phyloP scores from a whole-genome alignment of 2,797 vertebrate genomes.

The Fistularia tabacaria region DNA sequence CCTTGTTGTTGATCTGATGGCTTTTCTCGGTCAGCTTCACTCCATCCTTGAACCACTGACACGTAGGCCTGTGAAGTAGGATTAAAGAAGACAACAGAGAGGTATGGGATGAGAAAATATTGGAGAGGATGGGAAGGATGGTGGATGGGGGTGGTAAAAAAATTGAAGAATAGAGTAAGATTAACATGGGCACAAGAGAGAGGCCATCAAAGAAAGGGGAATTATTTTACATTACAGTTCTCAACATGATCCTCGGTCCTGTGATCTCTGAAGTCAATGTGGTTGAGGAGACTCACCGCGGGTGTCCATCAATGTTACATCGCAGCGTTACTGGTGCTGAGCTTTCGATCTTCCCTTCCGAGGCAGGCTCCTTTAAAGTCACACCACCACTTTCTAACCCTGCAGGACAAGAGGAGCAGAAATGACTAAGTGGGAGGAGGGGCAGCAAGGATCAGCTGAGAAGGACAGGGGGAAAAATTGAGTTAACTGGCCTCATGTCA shows the following conservation, averaged over 20 bases:
- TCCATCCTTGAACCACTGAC: conserved; percentile 90
- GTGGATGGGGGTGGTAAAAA: neutral
- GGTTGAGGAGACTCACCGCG: conserved; percentile 80
- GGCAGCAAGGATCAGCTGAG: conserved; percentile 6
- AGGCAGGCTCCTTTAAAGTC: conserved; percentile 83
- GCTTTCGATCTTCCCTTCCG: conserved; percentile 83
- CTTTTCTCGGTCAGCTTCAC: conserved; percentile 71
- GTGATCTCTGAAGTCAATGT: conserved; percentile 21
- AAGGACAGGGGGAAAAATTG: conserved; percentile 37
- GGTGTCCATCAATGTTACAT: conserved; percentile 94
- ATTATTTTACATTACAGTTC: conserved; percentile 2
- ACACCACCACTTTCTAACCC: conserved; percentile 92
- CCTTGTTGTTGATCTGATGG: conserved; percentile 88
- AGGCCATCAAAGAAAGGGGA: no score
- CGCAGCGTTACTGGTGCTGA: conserved; percentile 82
- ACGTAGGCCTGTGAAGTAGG: conserved; percentile 76
- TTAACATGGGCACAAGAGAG: conserved; percentile 1
- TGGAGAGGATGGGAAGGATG: neutral
- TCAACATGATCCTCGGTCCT: conserved; percentile 14
- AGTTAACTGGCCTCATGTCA: conserved; percentile 51
- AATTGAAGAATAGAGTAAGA: conserved; percentile 12
- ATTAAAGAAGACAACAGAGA: neutral
- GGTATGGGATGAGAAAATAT: neutral
- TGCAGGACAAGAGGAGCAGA: conserved; percentile 49
- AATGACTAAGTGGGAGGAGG: conserved; percentile 17